These are phyloP conservation scores for Metacarcinus magister DNA, from an alignment of 2,888 invertebrate genomes.

Conservation along the genomic window DNA sequence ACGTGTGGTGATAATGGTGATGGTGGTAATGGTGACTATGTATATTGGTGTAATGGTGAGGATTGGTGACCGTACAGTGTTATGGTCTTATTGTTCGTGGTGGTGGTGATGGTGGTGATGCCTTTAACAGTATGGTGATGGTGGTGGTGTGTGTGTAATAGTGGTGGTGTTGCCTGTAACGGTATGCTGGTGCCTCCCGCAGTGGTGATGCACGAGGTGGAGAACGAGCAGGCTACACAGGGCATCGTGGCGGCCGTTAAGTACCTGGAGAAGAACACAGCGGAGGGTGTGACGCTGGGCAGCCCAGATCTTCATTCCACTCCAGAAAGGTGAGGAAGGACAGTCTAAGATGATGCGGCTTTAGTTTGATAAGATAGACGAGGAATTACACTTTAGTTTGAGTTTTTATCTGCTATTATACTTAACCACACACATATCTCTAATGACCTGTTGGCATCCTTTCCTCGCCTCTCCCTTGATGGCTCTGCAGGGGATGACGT, in stretches of 20 bases:
- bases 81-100: no score
- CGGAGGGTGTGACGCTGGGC: conserved; percentile 66
- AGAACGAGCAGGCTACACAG: conserved; percentile 63
- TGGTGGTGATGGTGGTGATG: neutral
- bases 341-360: neutral
- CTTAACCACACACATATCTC: neutral
- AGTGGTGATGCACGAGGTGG: conserved; percentile 70
- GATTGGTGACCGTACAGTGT: no score
- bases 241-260: conserved; percentile 74
- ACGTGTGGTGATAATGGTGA: neutral
- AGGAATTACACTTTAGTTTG: neutral
- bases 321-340: conserved; percentile 70
- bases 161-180: neutral
- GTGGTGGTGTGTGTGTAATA: neutral
- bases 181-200: neutral
- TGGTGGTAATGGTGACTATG: neutral
- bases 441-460: no score
- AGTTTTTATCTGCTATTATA: neutral
- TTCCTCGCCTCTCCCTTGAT: neutral
- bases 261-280: conserved; percentile 71
- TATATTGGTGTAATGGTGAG: neutral
- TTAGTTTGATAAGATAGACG: neutral
- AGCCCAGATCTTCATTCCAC: conserved; percentile 56
- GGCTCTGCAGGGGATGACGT: conserved; percentile 76
- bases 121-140: neutral